These are phyloP conservation scores for Drymonia ruficornis DNA, from an alignment of 2,888 invertebrate species.

Conservation along the genomic window DNA sequence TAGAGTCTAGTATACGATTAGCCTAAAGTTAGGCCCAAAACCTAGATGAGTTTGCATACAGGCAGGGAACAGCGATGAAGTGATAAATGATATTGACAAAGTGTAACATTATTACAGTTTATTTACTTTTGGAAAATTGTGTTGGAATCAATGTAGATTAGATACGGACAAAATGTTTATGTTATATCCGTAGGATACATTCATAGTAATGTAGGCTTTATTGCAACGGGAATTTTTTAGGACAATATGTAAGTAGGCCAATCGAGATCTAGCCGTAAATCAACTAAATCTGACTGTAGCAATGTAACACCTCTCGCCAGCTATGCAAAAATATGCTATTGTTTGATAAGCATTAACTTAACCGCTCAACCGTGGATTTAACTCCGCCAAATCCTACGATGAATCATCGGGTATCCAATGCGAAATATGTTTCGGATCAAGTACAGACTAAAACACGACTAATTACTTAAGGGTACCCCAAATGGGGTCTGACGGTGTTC, in stretches of 20 bases:
- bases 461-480: conserved; percentile 75
- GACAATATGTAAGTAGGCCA: neutral
- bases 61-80: neutral
- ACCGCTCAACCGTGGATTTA: conserved; percentile 36
- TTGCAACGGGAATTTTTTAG: too few species aligned
- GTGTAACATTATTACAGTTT: neutral
- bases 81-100: neutral
- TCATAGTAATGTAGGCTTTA: too few species aligned
- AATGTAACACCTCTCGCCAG: neutral
- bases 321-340: conserved; percentile 27
- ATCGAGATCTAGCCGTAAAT: neutral
- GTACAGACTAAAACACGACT: conserved; percentile 64
- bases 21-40: neutral
- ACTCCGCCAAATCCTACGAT: conserved; percentile 24
- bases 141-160: too few species aligned
- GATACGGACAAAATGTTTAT: too few species aligned
- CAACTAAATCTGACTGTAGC: neutral
- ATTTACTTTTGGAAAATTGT: too few species aligned
- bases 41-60: neutral
- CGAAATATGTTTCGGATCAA: conserved; percentile 20
- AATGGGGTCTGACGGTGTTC: conserved; percentile 75
- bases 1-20: neutral
- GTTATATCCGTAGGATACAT: too few species aligned
- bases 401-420: conserved; percentile 35
- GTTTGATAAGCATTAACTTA: conserved; percentile 25